A percentile compares a stretch with the other conserved stretches of the same genome.
phyloP scores from a whole-genome alignment of 1,140 invertebrate species.

The Drosophila fuyamai region DNA sequence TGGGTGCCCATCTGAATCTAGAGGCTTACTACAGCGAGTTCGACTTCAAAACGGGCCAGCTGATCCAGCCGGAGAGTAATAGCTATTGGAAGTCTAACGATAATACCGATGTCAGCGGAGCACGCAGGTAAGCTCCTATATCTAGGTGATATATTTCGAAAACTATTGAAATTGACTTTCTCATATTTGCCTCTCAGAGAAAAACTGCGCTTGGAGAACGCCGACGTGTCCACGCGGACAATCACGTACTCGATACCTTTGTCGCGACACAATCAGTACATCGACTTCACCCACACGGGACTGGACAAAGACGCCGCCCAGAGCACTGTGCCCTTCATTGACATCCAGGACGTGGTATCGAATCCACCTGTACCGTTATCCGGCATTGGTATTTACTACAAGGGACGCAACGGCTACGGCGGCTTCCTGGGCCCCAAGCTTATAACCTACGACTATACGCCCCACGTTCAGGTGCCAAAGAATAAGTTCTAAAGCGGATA shows the following conservation, averaged over 20 bases:
- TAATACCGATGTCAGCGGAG: conserved; percentile 88
- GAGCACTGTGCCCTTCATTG: conserved; percentile 93
- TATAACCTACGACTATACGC: conserved; percentile 90
- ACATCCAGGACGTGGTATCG: conserved; percentile 90
- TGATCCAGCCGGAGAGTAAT: conserved; percentile 86
- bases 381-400: conserved; percentile 92
- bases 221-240: conserved; percentile 89
- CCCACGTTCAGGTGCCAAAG: conserved; percentile 86
- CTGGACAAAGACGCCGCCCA: conserved; percentile 93
- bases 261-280: conserved; percentile 90
- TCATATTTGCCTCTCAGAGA: conserved; percentile 79
- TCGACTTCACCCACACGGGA: conserved; percentile 91
- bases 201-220: conserved; percentile 86
- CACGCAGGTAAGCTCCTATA: conserved; percentile 54
- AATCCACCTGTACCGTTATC: conserved; percentile 86
- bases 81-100: conserved; percentile 93
- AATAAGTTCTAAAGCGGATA: conserved; percentile 24
- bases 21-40: conserved; percentile 92
- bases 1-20: conserved; percentile 93
- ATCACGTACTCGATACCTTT: conserved; percentile 87
- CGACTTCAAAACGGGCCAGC: conserved; percentile 90
- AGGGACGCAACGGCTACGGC: conserved; percentile 89
- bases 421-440: conserved; percentile 92
- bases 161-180: conserved; percentile 4
- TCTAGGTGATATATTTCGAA: conserved; percentile 2